Conservation (phyloP, 2,888 invertebrate species). For the Erynnis tages region DNA sequence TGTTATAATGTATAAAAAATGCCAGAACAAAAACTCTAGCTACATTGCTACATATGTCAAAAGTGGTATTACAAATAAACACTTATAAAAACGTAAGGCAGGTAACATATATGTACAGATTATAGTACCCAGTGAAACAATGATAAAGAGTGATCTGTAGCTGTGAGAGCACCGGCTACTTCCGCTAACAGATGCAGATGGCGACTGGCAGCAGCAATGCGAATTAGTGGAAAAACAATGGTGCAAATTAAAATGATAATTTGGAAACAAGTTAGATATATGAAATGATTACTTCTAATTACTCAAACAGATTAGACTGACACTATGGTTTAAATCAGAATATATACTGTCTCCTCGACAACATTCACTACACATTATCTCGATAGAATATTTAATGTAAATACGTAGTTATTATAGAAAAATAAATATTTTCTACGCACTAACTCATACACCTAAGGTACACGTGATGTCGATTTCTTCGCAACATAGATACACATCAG, state of each 20-base stretch:
- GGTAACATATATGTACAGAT: constrained; percentile 80
- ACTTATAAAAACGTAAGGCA: constrained; percentile 77
- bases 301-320: constrained; percentile 47
- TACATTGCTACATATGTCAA: constrained; percentile 82
- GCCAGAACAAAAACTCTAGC: constrained; percentile 71
- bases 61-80: constrained; percentile 83
- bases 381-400: constrained; percentile 78
- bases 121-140: constrained; percentile 76
- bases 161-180: constrained; percentile 50
- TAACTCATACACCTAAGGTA: constrained; percentile 78
- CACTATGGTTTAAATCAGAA: constrained; percentile 37
- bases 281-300: constrained; percentile 62
- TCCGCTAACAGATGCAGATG: constrained; percentile 33
- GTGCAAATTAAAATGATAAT: constrained; percentile 54
- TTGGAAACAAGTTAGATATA: constrained; percentile 52
- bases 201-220: constrained; percentile 34
- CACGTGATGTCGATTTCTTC: constrained; percentile 76
- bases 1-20: constrained; percentile 69
- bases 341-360: constrained; percentile 71
- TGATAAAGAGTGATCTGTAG: constrained; percentile 71
- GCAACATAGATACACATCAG: constrained; percentile 58
- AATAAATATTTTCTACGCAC: constrained; percentile 82
- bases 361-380: constrained; percentile 81
- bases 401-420: constrained; percentile 69
- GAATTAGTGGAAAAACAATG: constrained; percentile 44